Evolutionary conservation across 2,888 invertebrate genomes (phyloP), one percentile per base, ranked within the genome.

Genomic region (Drosophila atroscutellata): DNA sequence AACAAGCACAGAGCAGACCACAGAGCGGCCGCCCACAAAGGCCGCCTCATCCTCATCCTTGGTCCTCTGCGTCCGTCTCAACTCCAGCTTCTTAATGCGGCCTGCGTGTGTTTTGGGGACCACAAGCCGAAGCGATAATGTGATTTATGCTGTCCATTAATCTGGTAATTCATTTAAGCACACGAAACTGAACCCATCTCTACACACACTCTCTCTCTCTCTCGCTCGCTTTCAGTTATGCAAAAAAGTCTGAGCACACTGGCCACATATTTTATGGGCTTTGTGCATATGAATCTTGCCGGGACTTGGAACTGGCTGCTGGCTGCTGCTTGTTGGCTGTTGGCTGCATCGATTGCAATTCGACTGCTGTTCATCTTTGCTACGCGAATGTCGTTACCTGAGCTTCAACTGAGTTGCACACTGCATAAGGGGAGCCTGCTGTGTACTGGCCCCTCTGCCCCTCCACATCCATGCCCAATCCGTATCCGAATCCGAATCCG

Each of bases 131-230:
- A 92, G 92, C 92, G 92, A 92, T 92, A 92, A 92, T 92, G 92
- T 92, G 92, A 92, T 92, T 92, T 92, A 92, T 92, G 89, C 90
- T 83, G 89, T 91, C 92, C 92, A 92, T 92, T 92, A 92, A 92
- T 92, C 92, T 92, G 92, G 92, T 92, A 92, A 92, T 92, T 92
- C 92, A 92, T 92, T 92, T 91, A 88, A 77, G 83, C 85, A 72
- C 87, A 86, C 85, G 87, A 86, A 84, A 84, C 87, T 75, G 83
- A 82, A 80, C 77, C 80, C 72, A 77, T 77, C 61, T 65, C 60
- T 51, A 56, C 45, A 37, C 72, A 30, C 62, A 49, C 47, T 36
- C 42, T 28, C 51, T 52, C 32, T 30, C 20, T 28, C 47, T 37
- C 37, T 36, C 18, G 15, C 39, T 15, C 15, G 3, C 15, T 24